phyloP scores from a whole-genome alignment of 2,888 invertebrate species.

The Dolichopus griseipennis region DNA sequence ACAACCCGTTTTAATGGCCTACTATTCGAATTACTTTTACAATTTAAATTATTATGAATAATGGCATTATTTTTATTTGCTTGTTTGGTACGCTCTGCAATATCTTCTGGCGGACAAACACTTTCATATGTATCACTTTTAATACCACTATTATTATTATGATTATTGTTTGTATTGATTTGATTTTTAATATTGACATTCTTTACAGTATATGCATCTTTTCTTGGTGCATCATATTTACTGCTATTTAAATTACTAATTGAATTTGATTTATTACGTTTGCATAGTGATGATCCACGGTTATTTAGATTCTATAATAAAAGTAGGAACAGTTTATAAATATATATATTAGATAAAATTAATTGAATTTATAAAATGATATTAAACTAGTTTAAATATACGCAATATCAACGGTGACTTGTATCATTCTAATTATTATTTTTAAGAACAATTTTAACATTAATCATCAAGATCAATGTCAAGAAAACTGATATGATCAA shows the following conservation, averaged over 20 bases:
- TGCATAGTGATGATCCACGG: constrained; percentile 31
- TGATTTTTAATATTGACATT: constrained; percentile 39
- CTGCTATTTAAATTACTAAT: constrained; percentile 37
- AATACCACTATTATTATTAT: constrained; percentile 24
- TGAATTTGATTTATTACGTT: constrained; percentile 40
- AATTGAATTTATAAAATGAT: too few species aligned
- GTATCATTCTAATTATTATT: too few species aligned
- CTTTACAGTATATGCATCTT: constrained; percentile 34
- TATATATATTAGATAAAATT: too few species aligned
- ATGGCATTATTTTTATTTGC: constrained; percentile 35
- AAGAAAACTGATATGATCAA: too few species aligned
- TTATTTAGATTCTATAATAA: constrained; percentile 35
- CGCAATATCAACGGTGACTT: too few species aligned
- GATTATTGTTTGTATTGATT: constrained; percentile 26
- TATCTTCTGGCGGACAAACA: constrained; percentile 42
- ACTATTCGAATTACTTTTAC: constrained; percentile 27
- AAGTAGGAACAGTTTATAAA: too few species aligned
- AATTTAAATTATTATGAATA: constrained; percentile 27
- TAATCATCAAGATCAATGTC: too few species aligned
- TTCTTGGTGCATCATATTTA: constrained; percentile 32
- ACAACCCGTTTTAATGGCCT: constrained; percentile 49
- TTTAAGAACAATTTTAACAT: too few species aligned
- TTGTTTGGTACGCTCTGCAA: constrained; percentile 40
- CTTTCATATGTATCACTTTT: constrained; percentile 45
- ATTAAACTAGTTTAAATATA: too few species aligned